Evolutionary conservation across 2,888 invertebrate genomes (phyloP), one percentile per base, ranked within the genome.

Genomic region (Merodon equestris): DNA sequence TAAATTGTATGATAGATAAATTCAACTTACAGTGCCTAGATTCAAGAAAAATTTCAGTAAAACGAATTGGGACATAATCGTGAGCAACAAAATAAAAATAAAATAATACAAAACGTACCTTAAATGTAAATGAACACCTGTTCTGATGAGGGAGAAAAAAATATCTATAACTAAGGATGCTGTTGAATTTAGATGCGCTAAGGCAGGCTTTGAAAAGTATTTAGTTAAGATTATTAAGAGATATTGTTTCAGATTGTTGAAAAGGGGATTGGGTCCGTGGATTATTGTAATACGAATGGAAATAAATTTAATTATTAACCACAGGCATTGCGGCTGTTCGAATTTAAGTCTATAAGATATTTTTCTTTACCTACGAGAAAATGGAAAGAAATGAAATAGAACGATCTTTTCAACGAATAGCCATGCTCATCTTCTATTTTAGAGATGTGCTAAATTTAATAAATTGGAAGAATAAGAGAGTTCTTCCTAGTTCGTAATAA

Each of bases 1-100:
- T 60, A 70, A 57, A 36, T 36, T 7, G 10, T 9, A 36, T 36
- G 10, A 48, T 66, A n/a, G n/a, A 34, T 73, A 60, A 70, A 63
- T 73, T 73, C 44, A 58, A 77, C 73, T 72, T 74, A 64, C 68
- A 74, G 79, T 79, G 79, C 79, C 79, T 79, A 60, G 64, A 79
- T 74, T 79, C 63, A 68, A 79, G 74, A 63, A 70, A 54, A 61
- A 54, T 51, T 50, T 50, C 50, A 47, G 50, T 12, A 3, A 54
- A 73, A 50, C 63, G 36, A 73, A 63, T 63, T 64, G 63, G 12
- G 36, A 40, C 36, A 18, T 51, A 42, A 27, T 66, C 45, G 57
- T 57, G 42, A 17, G 9, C 40, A 50, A 42, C 44, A 45, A 56
- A 38, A 51, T 56, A 18, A 27, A 27, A 1, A 36, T 4, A 54